These are phyloP conservation scores for Amaurobius ferox DNA, from an alignment of 2,888 invertebrate species.

Conservation along the genomic window DNA sequence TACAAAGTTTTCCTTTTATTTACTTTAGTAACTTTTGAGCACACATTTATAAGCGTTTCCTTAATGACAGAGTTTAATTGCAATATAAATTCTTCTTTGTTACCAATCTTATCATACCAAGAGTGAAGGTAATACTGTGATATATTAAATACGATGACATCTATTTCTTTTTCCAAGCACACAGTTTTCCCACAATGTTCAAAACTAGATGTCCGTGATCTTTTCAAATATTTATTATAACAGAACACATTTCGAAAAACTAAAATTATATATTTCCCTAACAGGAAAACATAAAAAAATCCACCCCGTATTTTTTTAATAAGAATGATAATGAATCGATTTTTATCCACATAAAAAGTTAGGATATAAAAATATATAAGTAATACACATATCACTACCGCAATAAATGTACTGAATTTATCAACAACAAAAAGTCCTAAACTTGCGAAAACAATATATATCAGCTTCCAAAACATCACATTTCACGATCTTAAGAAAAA, in stretches of 20 bases:
- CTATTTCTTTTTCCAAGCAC: conserved; percentile 51
- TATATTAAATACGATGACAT: conserved; percentile 50
- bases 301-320: conserved; percentile 35
- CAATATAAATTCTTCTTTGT: conserved; percentile 52
- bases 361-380: conserved; percentile 33
- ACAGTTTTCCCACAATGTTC: conserved; percentile 31
- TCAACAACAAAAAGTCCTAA: conserved; percentile 41
- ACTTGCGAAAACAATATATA: conserved; percentile 50
- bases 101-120: conserved; percentile 65
- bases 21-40: conserved; percentile 32
- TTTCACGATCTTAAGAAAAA: conserved; percentile 47
- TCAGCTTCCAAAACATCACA: conserved; percentile 62
- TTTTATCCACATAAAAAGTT: conserved; percentile 17
- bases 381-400: conserved; percentile 34
- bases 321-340: conserved; percentile 14
- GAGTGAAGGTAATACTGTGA: conserved; percentile 64
- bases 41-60: conserved; percentile 40
- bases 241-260: conserved; percentile 14
- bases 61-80: conserved; percentile 43
- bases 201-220: conserved; percentile 10
- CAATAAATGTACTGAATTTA: conserved; percentile 44
- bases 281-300: conserved; percentile 15
- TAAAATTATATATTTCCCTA: conserved; percentile 18
- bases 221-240: background rate
- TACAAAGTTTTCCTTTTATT: conserved; percentile 47